Percentiles rank a stretch among this genome's conserved stretches.
Conservation (phyloP, 2,113 vertebrate species). For the Anser brachyrhynchus region DNA sequence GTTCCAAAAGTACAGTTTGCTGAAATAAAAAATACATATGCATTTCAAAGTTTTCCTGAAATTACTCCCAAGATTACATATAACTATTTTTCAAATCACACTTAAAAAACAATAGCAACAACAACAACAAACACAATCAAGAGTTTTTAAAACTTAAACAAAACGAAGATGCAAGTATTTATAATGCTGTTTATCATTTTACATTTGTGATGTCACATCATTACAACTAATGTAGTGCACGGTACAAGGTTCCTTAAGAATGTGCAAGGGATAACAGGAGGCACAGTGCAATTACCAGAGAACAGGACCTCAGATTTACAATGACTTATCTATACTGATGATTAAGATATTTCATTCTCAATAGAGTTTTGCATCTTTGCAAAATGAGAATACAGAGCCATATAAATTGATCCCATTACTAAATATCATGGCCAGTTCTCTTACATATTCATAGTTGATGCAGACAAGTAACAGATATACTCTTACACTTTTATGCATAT, state of each 20-base stretch:
- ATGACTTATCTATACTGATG: background rate
- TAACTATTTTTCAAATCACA: background rate
- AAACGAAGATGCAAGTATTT: background rate
- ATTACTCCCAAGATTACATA: background rate
- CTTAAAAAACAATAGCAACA: too few relatives aligned
- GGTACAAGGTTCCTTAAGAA: background rate
- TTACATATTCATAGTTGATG: background rate
- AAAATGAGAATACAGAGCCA: background rate
- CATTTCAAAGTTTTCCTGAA: background rate
- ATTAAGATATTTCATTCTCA: background rate
- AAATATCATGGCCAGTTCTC: background rate
- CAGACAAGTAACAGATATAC: background rate
- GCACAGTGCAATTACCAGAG: background rate
- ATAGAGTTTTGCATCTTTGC: background rate
- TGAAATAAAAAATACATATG: background rate
- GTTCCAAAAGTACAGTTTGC: background rate
- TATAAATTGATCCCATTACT: background rate
- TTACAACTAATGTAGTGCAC: background rate
- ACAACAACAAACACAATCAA: background rate
- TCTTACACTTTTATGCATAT: background rate
- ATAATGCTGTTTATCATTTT: background rate
- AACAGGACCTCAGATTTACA: background rate
- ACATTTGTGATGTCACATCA: background rate
- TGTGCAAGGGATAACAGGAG: background rate
- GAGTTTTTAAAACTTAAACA: background rate